These are phyloP conservation scores for Athalia rosae DNA, from an alignment of 2,888 invertebrate species.

Conservation along the genomic window DNA sequence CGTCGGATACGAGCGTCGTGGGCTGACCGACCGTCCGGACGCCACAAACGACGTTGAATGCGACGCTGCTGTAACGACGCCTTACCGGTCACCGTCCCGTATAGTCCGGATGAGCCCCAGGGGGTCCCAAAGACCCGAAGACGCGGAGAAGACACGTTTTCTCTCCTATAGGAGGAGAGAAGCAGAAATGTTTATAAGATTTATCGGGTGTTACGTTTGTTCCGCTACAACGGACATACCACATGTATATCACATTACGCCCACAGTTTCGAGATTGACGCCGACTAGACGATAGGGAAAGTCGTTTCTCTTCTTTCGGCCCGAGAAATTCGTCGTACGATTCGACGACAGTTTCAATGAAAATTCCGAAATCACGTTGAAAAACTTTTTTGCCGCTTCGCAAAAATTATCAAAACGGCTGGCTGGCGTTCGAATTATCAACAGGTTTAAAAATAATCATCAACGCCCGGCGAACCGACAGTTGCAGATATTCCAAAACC, in stretches of 20 bases:
- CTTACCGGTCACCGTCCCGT: constrained; percentile 15
- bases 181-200: constrained; percentile 31
- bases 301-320: too few relatives aligned
- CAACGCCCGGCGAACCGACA: constrained; percentile 9
- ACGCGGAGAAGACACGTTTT: constrained; percentile 21
- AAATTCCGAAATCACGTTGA: too few relatives aligned
- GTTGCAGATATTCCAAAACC: not conserved
- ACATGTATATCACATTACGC: not conserved
- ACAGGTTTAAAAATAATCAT: constrained; percentile 8
- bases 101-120: constrained; percentile 38
- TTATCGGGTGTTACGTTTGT: constrained; percentile 28
- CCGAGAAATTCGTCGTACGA: too few relatives aligned
- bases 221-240: constrained; percentile 1
- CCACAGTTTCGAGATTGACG: not conserved
- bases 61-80: constrained; percentile 32
- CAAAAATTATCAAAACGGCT: too few relatives aligned
- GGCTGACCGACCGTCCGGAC: constrained; percentile 23
- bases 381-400: too few relatives aligned
- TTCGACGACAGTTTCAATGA: too few relatives aligned
- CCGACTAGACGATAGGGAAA: too few relatives aligned
- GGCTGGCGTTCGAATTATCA: too few relatives aligned
- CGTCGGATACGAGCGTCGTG: constrained; percentile 32
- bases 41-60: constrained; percentile 31
- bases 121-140: constrained; percentile 37
- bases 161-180: constrained; percentile 21